Evolutionary conservation across 2,113 vertebrate species (phyloP), one percentile per base, ranked within the genome.

Genomic region (Notothenia coriiceps): DNA sequence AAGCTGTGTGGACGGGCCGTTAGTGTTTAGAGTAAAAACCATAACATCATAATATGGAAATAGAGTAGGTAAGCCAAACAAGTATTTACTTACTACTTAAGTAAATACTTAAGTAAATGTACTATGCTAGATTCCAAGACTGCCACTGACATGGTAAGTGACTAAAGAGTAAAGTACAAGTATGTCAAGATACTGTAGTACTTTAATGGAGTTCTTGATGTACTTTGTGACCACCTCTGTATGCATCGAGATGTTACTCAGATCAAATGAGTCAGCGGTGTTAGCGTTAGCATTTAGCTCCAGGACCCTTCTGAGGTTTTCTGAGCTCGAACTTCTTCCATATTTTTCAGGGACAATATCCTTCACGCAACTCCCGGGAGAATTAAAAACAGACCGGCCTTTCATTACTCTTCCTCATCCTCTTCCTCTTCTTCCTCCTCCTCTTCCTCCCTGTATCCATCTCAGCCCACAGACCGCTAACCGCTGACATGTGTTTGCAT

Each of bases 401-500:
- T 90, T 90, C 91, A 91, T 87, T 87, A 66, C 80, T 78, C 72
- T 66, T 67, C 72, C 80, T 50, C 72, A 66, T 67, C 72, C 80
- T 49, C 66, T 76, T 56, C 75, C 80, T 70, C 74, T 67, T 65
- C 35, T 6, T 35, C 35, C 7, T 40, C 35, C 35, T 57, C 71
- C 70, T 83, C 77, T 64, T 74, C 69, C 63, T 83, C 81, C 67
- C 69, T 80, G 59, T 64, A 81, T 88, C 82, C 81, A 77, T 83
- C 88, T 85, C 72, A 70, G 82, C 79, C 88, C 87, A 68, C 91
- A 91, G 88, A 89, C 89, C 91, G 54, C 89, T 94, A 94, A 94
- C 91, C 90, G 91, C 91, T 94, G 89, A 91, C 93, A 95, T 93
- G 91, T 94, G 93, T 94, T 85, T 70, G 88, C 83, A 91, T 89